Evolutionary conservation across 1,140 invertebrate species (phyloP).

Genomic region (Phymastichus coffea): DNA sequence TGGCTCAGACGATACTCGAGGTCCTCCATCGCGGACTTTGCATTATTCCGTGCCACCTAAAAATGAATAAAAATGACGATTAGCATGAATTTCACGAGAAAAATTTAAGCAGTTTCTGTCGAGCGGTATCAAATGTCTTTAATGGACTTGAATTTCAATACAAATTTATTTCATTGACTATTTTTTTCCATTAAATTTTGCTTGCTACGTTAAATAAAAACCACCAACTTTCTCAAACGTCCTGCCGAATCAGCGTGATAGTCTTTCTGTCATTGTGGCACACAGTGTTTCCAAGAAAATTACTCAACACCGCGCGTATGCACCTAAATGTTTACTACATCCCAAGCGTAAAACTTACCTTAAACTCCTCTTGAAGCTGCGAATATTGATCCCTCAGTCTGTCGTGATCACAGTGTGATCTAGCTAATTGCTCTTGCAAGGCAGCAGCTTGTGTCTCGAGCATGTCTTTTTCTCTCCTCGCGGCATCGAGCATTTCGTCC

Average conservation of each 20-base stretch:
- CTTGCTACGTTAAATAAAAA: too few relatives aligned
- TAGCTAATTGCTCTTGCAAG: slow-evolving; percentile 75
- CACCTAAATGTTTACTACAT: not conserved
- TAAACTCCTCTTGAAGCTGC: slow-evolving; percentile 76
- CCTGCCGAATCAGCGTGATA: too few relatives aligned
- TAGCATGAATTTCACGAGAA: too few relatives aligned
- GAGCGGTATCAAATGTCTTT: too few relatives aligned
- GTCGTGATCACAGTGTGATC: slow-evolving; percentile 73
- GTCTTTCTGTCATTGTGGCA: too few relatives aligned
- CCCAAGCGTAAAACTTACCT: too few relatives aligned
- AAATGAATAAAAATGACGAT: too few relatives aligned
- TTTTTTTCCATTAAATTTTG: too few relatives aligned
- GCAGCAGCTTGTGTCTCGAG: slow-evolving; percentile 70
- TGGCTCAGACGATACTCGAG: slow-evolving; percentile 77
- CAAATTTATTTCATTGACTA: too few relatives aligned
- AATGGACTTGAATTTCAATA: too few relatives aligned
- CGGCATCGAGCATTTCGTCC: slow-evolving; percentile 71
- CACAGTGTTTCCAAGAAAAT: not conserved
- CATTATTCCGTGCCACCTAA: slow-evolving; percentile 73
- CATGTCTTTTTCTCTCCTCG: slow-evolving; percentile 68
- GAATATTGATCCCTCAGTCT: slow-evolving; percentile 72
- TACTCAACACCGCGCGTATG: not conserved
- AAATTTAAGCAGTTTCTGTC: too few relatives aligned
- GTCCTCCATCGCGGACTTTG: slow-evolving; percentile 77
- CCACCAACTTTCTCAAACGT: too few relatives aligned